Conservation (phyloP, 2,888 invertebrate species). For the Xylota sylvarum region DNA sequence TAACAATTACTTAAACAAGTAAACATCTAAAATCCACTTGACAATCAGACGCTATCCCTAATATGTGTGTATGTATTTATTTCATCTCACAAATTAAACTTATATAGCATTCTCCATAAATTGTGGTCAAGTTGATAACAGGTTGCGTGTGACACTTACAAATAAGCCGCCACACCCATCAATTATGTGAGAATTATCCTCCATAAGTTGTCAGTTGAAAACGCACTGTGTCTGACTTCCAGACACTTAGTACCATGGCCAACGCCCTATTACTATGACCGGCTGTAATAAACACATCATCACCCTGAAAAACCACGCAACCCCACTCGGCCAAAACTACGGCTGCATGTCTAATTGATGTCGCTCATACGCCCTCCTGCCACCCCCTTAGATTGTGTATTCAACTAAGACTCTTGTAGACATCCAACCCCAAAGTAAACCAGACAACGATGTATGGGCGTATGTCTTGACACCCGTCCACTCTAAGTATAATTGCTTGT, state of each 20-base stretch:
- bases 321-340: background rate
- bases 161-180: conserved; percentile 40
- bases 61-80: background rate
- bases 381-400: conserved; percentile 20
- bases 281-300: conserved; percentile 23
- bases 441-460: conserved; percentile 14
- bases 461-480: conserved; percentile 60
- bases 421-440: conserved; percentile 44
- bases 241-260: background rate
- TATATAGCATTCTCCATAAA: background rate
- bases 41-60: no score
- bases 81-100: background rate
- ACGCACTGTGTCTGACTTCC: conserved; percentile 14
- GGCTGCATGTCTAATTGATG: conserved; percentile 42
- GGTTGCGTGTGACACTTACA: conserved; percentile 53
- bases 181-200: conserved; percentile 46
- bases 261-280: conserved; percentile 20
- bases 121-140: conserved; percentile 18
- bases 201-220: conserved; percentile 14
- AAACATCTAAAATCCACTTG: no score
- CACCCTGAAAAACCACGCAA: background rate
- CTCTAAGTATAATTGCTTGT: conserved; percentile 63
- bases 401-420: conserved; percentile 40
- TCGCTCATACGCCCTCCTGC: conserved; percentile 53
- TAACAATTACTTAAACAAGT: no score